phyloP scores from a whole-genome alignment of 1,140 invertebrate species.

The Rhizoglyphus robini region DNA sequence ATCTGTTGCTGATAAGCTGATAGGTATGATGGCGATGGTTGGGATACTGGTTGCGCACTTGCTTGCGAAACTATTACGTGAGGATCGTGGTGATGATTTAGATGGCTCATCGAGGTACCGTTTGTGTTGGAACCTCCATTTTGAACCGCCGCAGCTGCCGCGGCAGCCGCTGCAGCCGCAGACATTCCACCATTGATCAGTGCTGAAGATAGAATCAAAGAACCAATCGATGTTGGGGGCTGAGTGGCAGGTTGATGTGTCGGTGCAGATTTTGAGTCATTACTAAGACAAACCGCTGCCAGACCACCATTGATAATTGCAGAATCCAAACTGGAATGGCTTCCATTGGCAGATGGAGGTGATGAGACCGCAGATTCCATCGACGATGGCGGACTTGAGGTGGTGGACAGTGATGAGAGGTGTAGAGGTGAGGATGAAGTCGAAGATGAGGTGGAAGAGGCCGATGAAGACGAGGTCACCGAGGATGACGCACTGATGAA shows the following conservation, averaged over 20 bases:
- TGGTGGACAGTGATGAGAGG: not conserved
- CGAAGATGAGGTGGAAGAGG: conserved; percentile 22
- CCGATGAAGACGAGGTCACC: conserved; percentile 23
- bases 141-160: conserved; percentile 4
- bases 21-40: not conserved
- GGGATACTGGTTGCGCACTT: not conserved
- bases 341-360: not conserved
- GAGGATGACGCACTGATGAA: conserved; percentile 10
- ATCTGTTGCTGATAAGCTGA: not conserved
- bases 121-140: conserved; percentile 10
- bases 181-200: conserved; percentile 8
- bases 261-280: not conserved
- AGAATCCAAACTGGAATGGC: not conserved
- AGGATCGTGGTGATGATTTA: not conserved
- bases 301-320: conserved; percentile 2
- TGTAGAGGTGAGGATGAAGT: not conserved
- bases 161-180: conserved; percentile 11
- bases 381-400: not conserved
- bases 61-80: too few relatives aligned
- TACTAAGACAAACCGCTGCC: conserved; percentile 1
- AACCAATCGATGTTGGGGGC: conserved; percentile 21
- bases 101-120: not conserved
- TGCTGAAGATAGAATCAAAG: conserved; percentile 11
- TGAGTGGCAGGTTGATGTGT: not conserved
- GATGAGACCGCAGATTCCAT: conserved; percentile 9